Percentiles rank a stretch among this genome's conserved stretches.
Evolutionary conservation across 2,888 invertebrate genomes (phyloP).

Genomic region (Ophioninae sp.): DNA sequence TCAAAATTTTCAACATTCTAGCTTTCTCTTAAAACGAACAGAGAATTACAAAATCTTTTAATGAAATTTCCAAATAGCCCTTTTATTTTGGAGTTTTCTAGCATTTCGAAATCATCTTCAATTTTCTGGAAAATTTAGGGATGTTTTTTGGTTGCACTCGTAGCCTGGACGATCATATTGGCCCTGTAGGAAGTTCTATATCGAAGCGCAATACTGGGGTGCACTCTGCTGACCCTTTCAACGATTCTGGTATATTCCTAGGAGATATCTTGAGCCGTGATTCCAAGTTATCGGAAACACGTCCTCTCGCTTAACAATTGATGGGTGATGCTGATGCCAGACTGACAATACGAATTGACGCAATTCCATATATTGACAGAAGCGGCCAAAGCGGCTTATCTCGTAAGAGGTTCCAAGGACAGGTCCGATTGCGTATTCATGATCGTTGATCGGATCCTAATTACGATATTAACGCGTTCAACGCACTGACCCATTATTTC

Average conservation of each 20-base stretch:
- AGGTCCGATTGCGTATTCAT: background rate
- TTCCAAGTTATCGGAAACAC: conserved; percentile 7
- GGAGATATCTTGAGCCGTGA: background rate
- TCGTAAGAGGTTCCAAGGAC: background rate
- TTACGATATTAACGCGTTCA: background rate
- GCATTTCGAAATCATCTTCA: background rate
- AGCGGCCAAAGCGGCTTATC: conserved; percentile 18
- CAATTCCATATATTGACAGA: conserved; percentile 10
- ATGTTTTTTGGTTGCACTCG: background rate
- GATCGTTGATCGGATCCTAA: background rate
- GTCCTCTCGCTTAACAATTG: conserved; percentile 7
- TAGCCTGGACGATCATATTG: background rate
- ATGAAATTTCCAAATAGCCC: too few species aligned
- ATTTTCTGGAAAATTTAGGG: background rate
- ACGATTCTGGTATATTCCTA: background rate
- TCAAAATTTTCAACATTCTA: too few species aligned
- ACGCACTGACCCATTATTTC: background rate
- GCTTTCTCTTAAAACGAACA: too few species aligned
- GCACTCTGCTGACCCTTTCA: background rate
- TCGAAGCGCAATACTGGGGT: background rate
- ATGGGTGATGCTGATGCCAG: background rate
- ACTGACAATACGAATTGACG: background rate
- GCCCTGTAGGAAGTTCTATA: background rate
- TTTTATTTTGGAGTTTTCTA: too few species aligned
- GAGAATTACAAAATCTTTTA: too few species aligned